phyloP scores from a whole-genome alignment of 2,113 vertebrate genomes.

The Plecotus auritus region DNA sequence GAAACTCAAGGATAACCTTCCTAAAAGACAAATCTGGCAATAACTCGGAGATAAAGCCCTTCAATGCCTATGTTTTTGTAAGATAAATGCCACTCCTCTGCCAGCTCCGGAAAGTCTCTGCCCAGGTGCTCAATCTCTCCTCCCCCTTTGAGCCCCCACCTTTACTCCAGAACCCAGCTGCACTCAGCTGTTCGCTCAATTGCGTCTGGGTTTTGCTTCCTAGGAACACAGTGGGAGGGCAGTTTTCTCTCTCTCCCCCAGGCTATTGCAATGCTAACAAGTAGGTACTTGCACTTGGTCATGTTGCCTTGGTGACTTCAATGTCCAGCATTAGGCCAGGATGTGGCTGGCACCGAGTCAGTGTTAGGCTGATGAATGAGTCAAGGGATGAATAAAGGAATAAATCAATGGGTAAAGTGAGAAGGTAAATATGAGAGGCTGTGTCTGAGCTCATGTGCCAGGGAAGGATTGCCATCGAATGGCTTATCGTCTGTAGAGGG shows the following conservation, averaged over 20 bases:
- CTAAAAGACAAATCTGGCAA: neutral
- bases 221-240: neutral
- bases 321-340: neutral
- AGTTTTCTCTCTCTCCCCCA: no score
- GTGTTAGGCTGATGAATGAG: neutral
- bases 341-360: accelerated
- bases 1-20: neutral
- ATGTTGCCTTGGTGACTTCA: neutral
- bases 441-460: neutral
- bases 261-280: accelerated
- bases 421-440: neutral
- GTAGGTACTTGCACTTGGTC: neutral
- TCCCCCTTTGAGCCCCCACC: neutral
- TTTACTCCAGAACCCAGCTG: neutral
- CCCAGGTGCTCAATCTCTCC: neutral
- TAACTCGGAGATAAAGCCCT: neutral
- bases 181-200: no score
- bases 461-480: neutral
- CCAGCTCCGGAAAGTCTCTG: neutral
- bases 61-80: neutral
- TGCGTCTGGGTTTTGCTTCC: neutral
- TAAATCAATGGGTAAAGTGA: neutral
- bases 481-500: neutral
- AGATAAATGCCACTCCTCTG: neutral
- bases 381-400: neutral